Conservation (phyloP, 1,140 invertebrate species). For the Drosophila leontia region DNA sequence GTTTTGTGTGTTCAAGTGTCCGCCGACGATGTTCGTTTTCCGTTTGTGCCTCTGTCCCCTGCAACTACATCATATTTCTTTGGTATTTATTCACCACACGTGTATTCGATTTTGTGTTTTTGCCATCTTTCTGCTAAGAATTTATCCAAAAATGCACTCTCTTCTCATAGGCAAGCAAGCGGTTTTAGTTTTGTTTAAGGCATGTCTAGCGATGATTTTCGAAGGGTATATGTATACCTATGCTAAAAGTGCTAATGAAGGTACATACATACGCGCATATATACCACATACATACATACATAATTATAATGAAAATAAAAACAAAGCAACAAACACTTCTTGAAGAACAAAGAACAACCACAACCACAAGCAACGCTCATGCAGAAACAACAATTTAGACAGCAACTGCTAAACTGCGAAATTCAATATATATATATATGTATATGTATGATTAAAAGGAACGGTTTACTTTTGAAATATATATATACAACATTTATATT, state of each 20-base stretch:
- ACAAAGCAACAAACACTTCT: conserved; percentile 53
- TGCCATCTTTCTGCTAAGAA: conserved; percentile 45
- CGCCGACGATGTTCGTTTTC: conserved; percentile 35
- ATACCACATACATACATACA: conserved; percentile 44
- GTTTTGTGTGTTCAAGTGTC: conserved; percentile 61
- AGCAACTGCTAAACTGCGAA: conserved; percentile 54
- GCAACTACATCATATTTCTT: conserved; percentile 30
- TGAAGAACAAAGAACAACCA: conserved; percentile 55
- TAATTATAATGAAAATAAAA: conserved; percentile 66
- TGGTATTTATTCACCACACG: conserved; percentile 54
- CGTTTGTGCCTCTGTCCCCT: conserved; percentile 63
- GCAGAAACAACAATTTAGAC: conserved; percentile 57
- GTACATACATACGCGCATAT: conserved; percentile 48
- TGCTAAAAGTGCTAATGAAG: conserved; percentile 73
- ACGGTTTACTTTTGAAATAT: conserved; percentile 79
- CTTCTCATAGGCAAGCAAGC: conserved; percentile 34
- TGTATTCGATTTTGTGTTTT: conserved; percentile 40
- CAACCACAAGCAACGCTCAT: conserved; percentile 39
- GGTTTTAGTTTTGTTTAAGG: conserved; percentile 33
- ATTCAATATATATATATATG: conserved; percentile 52
- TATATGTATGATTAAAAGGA: conserved; percentile 57
- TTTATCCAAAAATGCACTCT: conserved; percentile 61
- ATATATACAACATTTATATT: conserved; percentile 79
- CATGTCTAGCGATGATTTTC: conserved; percentile 47
- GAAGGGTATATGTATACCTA: conserved; percentile 38